Evolutionary conservation across 1,140 invertebrate species (phyloP).

Genomic region (Ephestia elutella): DNA sequence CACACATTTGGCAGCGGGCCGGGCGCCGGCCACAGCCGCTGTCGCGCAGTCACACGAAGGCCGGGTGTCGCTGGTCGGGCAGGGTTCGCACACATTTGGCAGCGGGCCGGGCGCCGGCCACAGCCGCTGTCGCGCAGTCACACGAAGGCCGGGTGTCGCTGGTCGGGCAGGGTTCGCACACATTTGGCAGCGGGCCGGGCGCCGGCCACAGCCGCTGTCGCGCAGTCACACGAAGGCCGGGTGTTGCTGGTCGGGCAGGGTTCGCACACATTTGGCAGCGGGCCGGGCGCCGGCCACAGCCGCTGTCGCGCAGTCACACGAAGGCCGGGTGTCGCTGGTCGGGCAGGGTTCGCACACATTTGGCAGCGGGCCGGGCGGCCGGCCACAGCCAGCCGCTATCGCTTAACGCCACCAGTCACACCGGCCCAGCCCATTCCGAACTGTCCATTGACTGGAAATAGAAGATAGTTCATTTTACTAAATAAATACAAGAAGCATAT

Average conservation of each 20-base stretch:
- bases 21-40: too few species aligned
- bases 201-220: too few species aligned
- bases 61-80: too few species aligned
- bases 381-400: slow-evolving; percentile 67
- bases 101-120: too few species aligned
- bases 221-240: slow-evolving; percentile 65
- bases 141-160: slow-evolving; percentile 58
- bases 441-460: slow-evolving; percentile 31
- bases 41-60: slow-evolving; percentile 58
- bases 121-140: too few species aligned
- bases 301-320: slow-evolving; percentile 64
- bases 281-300: slow-evolving; percentile 58
- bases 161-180: too few species aligned
- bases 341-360: slow-evolving; percentile 45
- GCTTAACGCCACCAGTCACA: slow-evolving; percentile 67
- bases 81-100: too few species aligned
- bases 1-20: too few species aligned
- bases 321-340: slow-evolving; percentile 48
- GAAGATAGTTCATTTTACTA: too few species aligned
- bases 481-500: too few species aligned
- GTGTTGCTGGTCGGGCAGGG: slow-evolving; percentile 40
- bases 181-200: too few species aligned
- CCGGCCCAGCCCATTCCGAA: slow-evolving; percentile 54
- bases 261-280: slow-evolving; percentile 40
- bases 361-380: slow-evolving; percentile 32